Evolutionary conservation across 2,797 vertebrate genomes (phyloP), one percentile per base, ranked within the genome.

Genomic region (Lepus townsendii): DNA sequence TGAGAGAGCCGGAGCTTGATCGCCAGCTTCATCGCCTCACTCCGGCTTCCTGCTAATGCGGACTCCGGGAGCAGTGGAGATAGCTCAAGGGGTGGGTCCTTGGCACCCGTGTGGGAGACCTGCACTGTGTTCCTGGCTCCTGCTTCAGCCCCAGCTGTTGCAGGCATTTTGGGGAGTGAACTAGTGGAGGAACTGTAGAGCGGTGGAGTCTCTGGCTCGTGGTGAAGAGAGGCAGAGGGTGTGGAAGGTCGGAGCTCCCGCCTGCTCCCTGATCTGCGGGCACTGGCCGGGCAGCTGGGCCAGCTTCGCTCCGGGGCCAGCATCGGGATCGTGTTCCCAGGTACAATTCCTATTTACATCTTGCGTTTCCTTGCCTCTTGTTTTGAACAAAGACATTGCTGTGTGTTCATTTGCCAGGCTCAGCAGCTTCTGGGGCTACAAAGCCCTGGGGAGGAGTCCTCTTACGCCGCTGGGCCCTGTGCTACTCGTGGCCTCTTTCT

Each of bases 291-390:
- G 72, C 16, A 86, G 57, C 22, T 72, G 10, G 52, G 57, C 13
- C 20, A 35, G 73, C 11, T 62, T 77, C 65, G 79, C 38, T 54
- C 63, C 73, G 27, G 72, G 87, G 62, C 24, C 1, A 5, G 54
- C 12, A 4, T 60, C 30, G 50, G n/a, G 38, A 92, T 96, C 19
- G 0, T 78, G 35, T 96, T 95, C 52, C 93, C 77, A 94, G 89
- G 69, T 93, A 91, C 79, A 85, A 77, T 85, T 93, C 69, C 79
- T 90, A 93, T 95, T 88, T 91, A 91, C 75, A 84, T 20, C 66
- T 69, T 2, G 77, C 2, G 14, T 89, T 83, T 69, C 57, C 92
- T 89, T 89, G 88, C 65, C 80, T 72, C 79, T 83, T 95, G 60
- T 96, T 96, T 90, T 94, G 62, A 38, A 19, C 88, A 79, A 88